Conservation (phyloP, 2,113 vertebrate species). For the Charadrius vociferus region DNA sequence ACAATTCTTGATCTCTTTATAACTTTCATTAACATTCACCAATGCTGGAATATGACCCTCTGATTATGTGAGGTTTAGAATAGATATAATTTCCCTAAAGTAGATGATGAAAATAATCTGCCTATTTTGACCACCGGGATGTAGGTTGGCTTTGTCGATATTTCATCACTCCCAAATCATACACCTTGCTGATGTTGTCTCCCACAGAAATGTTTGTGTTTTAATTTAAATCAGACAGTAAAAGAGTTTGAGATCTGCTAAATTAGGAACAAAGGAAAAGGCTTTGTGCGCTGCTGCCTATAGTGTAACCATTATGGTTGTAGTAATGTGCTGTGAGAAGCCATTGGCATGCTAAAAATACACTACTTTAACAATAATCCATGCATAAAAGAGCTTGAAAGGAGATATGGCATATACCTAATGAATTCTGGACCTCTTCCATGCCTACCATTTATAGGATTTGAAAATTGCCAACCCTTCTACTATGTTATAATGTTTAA, state of each 20-base stretch:
- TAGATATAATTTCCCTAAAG: not conserved
- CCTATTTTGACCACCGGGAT: not conserved
- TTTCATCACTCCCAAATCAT: not conserved
- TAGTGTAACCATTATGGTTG: slow-evolving; percentile 53
- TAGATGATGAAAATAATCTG: not conserved
- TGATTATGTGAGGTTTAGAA: slow-evolving; percentile 16
- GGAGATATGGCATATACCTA: slow-evolving; percentile 69
- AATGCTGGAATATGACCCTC: slow-evolving; percentile 15
- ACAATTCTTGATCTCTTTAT: not conserved
- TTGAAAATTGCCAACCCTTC: slow-evolving; percentile 10
- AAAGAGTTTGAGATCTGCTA: slow-evolving; percentile 62
- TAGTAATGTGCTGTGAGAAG: slow-evolving; percentile 66
- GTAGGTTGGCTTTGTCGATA: slow-evolving; percentile 1
- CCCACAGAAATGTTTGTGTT: not conserved
- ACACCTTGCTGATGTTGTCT: slow-evolving; percentile 9
- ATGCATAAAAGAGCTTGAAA: slow-evolving; percentile 74
- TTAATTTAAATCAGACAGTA: slow-evolving; percentile 39
- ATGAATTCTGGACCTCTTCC: slow-evolving; percentile 72
- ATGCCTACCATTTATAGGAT: slow-evolving; percentile 56
- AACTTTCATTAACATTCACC: slow-evolving; percentile 20
- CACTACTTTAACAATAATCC: slow-evolving; percentile 73
- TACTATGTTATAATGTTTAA: slow-evolving; percentile 51
- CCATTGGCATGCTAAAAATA: slow-evolving; percentile 70
- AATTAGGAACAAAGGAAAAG: slow-evolving; percentile 71
- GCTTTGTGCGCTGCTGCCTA: slow-evolving; percentile 49